Base-by-base conservation (phyloP, 2,113 vertebrate genomes). In the Scomber japonicus region DNA sequence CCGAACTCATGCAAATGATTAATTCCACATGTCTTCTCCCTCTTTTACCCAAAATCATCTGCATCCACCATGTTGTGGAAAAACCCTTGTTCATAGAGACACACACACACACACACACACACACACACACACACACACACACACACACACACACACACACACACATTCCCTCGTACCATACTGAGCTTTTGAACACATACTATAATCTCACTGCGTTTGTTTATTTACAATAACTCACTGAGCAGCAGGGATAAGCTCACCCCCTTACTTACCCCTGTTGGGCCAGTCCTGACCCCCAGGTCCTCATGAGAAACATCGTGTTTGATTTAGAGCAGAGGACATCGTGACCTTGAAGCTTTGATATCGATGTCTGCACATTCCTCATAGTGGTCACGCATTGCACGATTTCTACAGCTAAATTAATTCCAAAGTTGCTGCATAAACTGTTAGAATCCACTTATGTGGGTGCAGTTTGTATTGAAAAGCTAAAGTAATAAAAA, bases 241-340 rank as follows among this genome's bases (percentile, higher is more conserved):
- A 86, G 27, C 87, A 82, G 75, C 75, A 45, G 87, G 88, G 65
- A 84, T 85, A 84, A 88, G 78, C 67, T 86, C 54, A 85, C 60
- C 89, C 72, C 54, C 78, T 50, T 81, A 48, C 19, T 61, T 48
- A 50, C 55, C 61, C 78, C 75, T 48, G 27, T 62, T 57, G 80
- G 69, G 56, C 16, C n/a, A 21, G 60, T 61, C 81, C 75, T 63
- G 72, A 88, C 83, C 78, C 60, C 45, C 46, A 50, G 14, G 50
- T 65, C 68, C 11, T 77, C 31, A 45, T 46, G 49, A 63, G 60
- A 61, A 84, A 16, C 65, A 51, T 79, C 57, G 2, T 86, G 85
- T 85, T 88, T 84, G 44, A 24, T 79, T 86, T 65, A 50, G 64
- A 78, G 71, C 9, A 53, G 61, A 75, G 72, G 82, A 54, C 11